A percentile compares a stretch with the other conserved stretches of the same genome.
Conservation (phyloP, 2,797 vertebrate species). For the Micropoecilia bifurca region DNA sequence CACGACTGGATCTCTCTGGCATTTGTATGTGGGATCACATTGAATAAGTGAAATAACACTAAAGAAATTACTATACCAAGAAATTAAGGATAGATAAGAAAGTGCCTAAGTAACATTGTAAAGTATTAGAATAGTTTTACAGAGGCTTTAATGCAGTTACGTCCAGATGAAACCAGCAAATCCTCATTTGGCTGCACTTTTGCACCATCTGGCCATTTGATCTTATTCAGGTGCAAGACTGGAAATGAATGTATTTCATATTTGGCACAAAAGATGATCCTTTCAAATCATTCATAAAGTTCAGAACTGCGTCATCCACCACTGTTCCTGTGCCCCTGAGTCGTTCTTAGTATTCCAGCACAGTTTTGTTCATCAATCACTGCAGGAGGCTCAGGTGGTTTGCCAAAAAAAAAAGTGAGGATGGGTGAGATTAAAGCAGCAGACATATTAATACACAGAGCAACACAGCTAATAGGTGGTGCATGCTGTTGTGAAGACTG, state of each 20-base stretch:
- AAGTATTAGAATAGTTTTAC: neutral
- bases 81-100: too few species aligned
- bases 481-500: neutral
- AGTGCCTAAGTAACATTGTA: neutral
- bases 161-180: neutral
- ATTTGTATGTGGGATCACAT: too few species aligned
- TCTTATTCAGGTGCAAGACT: too few species aligned
- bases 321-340: neutral
- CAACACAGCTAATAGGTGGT: neutral
- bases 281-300: neutral
- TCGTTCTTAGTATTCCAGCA: neutral
- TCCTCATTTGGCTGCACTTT: neutral
- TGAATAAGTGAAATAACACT: too few species aligned
- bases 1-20: too few species aligned
- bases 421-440: constrained; percentile 3
- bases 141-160: neutral
- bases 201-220: neutral
- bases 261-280: neutral
- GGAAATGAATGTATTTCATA: neutral
- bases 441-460: neutral
- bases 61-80: too few species aligned
- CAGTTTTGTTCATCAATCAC: neutral
- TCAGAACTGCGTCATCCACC: neutral
- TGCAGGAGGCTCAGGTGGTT: neutral
- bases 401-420: neutral